Evolutionary conservation across 1,140 invertebrate species (phyloP).

Genomic region (Drosophila bocqueti): DNA sequence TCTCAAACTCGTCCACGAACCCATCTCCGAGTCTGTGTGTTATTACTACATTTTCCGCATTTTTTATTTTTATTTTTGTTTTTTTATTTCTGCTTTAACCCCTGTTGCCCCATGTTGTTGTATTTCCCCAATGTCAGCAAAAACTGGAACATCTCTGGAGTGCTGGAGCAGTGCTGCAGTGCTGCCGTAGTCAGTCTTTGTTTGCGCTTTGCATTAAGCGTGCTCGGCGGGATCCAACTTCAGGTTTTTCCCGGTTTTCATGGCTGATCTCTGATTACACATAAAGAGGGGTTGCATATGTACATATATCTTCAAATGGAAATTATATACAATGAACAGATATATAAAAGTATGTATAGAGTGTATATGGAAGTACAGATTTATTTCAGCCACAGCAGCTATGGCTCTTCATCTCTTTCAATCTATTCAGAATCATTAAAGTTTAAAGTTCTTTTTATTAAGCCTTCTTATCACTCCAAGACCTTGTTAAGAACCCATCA

Average conservation of each 20-base stretch:
- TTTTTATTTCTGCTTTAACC: background rate
- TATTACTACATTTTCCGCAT: constrained; percentile 35
- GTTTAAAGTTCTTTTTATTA: too few species aligned
- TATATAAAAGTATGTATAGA: fast-evolving
- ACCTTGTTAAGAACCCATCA: background rate
- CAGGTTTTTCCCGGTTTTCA: constrained; percentile 1
- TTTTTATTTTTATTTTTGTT: constrained; percentile 6
- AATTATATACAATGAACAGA: background rate
- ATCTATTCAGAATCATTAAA: background rate
- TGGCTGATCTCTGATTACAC: constrained; percentile 28
- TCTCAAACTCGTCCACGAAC: constrained; percentile 31
- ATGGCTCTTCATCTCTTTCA: background rate
- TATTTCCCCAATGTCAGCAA: constrained; percentile 49
- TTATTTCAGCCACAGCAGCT: background rate
- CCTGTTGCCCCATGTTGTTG: background rate
- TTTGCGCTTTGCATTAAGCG: constrained; percentile 22
- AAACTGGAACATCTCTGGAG: constrained; percentile 36
- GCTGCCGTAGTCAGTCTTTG: constrained; percentile 21
- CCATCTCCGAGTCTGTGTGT: constrained; percentile 15
- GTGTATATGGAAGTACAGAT: background rate
- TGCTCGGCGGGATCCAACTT: constrained; percentile 6
- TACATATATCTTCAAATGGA: background rate
- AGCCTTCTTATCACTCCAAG: background rate
- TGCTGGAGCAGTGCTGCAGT: constrained; percentile 22
- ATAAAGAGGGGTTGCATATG: background rate